phyloP scores from a whole-genome alignment of 2,888 invertebrate genomes.

The Itoplectis maculator region DNA sequence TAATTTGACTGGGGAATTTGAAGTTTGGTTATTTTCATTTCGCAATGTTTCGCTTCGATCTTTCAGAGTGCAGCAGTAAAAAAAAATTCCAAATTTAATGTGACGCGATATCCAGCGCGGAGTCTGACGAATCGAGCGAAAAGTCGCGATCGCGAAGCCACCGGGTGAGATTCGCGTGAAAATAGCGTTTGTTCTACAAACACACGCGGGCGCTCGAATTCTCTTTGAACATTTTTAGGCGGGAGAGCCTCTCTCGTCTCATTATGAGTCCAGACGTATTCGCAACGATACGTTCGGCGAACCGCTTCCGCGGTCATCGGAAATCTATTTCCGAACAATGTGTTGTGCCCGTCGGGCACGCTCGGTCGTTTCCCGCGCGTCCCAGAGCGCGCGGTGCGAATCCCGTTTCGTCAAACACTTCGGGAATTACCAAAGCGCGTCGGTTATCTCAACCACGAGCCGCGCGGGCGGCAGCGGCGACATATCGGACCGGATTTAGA shows the following conservation, averaged over 20 bases:
- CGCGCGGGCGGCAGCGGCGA: no score
- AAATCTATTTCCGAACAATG: slow-evolving; percentile 44
- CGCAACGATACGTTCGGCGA: slow-evolving; percentile 19
- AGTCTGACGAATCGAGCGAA: background rate
- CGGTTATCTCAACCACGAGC: background rate
- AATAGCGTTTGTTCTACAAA: slow-evolving; percentile 9
- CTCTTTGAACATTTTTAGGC: slow-evolving; percentile 5
- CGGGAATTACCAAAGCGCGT: no score
- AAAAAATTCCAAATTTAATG: background rate
- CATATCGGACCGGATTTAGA: background rate
- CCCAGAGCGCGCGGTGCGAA: background rate
- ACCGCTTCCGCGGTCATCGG: slow-evolving; percentile 23
- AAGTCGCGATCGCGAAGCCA: no score
- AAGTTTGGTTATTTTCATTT: background rate
- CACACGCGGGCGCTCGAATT: background rate
- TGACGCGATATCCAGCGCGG: background rate
- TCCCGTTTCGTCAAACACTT: slow-evolving; percentile 27
- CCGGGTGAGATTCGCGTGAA: slow-evolving; percentile 21
- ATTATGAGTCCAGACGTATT: slow-evolving; percentile 16
- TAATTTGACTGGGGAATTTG: background rate
- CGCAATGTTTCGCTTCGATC: no score
- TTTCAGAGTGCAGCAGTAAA: background rate
- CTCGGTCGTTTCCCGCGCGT: background rate
- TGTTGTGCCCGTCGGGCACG: slow-evolving; percentile 37
- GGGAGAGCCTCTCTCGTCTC: background rate